phyloP scores from a whole-genome alignment of 2,797 vertebrate genomes.

The Melanotaenia maccullochi region DNA sequence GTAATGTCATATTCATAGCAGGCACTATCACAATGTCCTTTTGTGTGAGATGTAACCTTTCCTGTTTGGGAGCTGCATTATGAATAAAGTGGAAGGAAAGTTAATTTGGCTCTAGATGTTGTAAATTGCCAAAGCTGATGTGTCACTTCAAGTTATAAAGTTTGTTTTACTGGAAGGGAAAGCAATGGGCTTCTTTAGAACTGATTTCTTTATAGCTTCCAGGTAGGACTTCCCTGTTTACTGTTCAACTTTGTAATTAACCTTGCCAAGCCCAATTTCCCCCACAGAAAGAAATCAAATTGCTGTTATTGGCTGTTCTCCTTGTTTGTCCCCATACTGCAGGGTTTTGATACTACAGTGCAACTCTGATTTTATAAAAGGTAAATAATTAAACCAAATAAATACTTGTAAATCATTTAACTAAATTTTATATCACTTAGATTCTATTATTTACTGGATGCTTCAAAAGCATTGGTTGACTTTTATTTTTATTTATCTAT shows the following conservation, averaged over 20 bases:
- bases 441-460: too few relatives aligned
- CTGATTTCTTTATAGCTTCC: neutral
- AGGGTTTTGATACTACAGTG: neutral
- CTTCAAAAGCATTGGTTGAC: too few relatives aligned
- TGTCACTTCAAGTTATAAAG: neutral
- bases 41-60: constrained; percentile 72
- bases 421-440: neutral
- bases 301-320: neutral
- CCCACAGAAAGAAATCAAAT: neutral
- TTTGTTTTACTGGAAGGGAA: constrained; percentile 17
- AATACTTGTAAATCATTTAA: neutral
- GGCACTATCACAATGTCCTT: constrained; percentile 62
- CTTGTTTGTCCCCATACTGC: neutral
- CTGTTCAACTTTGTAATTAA: neutral
- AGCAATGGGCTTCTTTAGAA: neutral
- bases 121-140: neutral
- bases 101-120: constrained; percentile 11
- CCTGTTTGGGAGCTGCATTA: constrained; percentile 64
- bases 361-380: neutral
- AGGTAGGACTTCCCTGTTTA: neutral
- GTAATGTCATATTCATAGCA: constrained; percentile 64
- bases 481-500: too few relatives aligned
- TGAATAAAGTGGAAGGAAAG: constrained; percentile 73
- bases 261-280: neutral
- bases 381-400: neutral